These are phyloP conservation scores for Globodera ellingtonae DNA, from an alignment of 1,140 invertebrate species.

Conservation along the genomic window DNA sequence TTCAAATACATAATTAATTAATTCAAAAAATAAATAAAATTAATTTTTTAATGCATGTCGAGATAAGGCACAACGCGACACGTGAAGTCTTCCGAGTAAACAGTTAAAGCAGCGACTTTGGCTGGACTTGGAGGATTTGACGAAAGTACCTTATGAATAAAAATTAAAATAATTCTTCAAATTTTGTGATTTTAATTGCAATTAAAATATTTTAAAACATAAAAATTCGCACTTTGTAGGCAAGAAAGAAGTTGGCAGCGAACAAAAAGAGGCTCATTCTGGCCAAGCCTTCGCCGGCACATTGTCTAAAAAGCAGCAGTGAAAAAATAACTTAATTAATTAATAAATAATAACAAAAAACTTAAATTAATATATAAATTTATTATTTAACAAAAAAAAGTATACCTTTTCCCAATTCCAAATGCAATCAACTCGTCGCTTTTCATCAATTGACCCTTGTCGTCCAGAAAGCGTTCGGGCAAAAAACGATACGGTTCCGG, in stretches of 20 bases:
- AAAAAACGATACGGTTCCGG: constrained; percentile 17
- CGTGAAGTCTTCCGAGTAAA: constrained; percentile 1
- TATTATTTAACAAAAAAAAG: too few species aligned
- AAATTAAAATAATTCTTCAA: not conserved
- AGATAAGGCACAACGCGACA: not conserved
- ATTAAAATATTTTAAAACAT: too few species aligned
- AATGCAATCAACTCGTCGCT: constrained; percentile 31
- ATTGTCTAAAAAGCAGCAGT: constrained; percentile 22
- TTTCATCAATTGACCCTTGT: constrained; percentile 31
- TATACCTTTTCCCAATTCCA: constrained; percentile 25
- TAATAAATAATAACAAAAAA: not conserved
- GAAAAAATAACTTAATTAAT: not conserved
- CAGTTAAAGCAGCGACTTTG: constrained; percentile 11
- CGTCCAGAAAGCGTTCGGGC: constrained; percentile 32
- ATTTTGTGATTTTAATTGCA: too few species aligned
- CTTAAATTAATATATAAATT: too few species aligned
- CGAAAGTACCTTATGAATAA: constrained; percentile 18
- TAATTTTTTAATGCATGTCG: too few species aligned
- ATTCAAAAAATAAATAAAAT: too few species aligned
- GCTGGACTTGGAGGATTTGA: constrained; percentile 10
- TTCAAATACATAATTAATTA: too few species aligned
- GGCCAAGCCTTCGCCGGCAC: constrained; percentile 33
- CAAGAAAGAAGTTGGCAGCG: constrained; percentile 35
- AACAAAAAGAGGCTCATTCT: constrained; percentile 43
- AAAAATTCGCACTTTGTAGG: constrained; percentile 24